A percentile compares a stretch with the other conserved stretches of the same genome.
These are phyloP conservation scores for Zootoca vivipara DNA, from an alignment of 2,113 vertebrate genomes.

Conservation along the genomic window DNA sequence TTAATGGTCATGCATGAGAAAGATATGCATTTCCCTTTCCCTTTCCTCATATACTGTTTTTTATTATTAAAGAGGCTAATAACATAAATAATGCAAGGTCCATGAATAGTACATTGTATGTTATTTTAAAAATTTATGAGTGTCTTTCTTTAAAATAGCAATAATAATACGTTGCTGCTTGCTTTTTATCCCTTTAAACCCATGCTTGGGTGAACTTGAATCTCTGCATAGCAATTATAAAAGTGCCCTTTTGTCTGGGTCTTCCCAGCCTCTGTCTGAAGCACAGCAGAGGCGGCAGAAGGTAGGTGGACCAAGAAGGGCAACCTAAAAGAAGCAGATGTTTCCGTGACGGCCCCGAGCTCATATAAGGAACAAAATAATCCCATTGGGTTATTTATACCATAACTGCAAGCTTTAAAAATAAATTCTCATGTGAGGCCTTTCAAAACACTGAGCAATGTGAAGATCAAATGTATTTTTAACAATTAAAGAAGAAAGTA, in stretches of 20 bases:
- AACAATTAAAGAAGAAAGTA: neutral
- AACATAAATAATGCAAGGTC: constrained; percentile 76
- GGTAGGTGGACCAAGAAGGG: neutral
- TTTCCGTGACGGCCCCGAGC: neutral
- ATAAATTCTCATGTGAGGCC: neutral
- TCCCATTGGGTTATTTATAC: neutral
- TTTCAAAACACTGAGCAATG: neutral
- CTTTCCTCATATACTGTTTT: constrained; percentile 28
- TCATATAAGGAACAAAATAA: neutral
- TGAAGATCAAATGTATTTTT: neutral
- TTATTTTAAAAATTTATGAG: constrained; percentile 76
- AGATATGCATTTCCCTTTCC: constrained; percentile 18
- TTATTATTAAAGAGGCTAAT: constrained; percentile 66
- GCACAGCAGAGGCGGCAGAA: neutral
- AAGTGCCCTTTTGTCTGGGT: neutral
- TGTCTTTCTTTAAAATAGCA: constrained; percentile 31
- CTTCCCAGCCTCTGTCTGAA: neutral
- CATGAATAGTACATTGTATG: constrained; percentile 52
- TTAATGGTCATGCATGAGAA: constrained; percentile 26
- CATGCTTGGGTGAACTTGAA: constrained; percentile 27
- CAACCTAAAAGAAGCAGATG: neutral
- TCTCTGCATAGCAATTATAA: neutral
- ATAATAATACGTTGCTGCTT: constrained; percentile 59
- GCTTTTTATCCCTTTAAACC: constrained; percentile 47
- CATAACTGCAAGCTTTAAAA: neutral